Evolutionary conservation across 2,113 vertebrate genomes (phyloP).

Genomic region (Arvicanthis niloticus): DNA sequence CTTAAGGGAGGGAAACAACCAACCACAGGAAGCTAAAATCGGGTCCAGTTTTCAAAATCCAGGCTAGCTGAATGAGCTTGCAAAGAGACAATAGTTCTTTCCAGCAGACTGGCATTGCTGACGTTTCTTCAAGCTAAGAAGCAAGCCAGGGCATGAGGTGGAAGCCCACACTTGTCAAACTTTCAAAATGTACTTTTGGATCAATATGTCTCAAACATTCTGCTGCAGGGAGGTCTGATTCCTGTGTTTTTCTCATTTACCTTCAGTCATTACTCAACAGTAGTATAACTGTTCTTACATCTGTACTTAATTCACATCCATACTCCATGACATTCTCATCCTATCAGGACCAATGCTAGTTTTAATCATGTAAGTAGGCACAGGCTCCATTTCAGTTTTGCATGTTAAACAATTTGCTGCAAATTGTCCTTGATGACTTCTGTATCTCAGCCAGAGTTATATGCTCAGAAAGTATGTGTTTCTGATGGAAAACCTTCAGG

Average conservation of each 20-base stretch:
- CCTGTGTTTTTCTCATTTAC: conserved; percentile 17
- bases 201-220: not conserved
- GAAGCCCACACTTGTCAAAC: not conserved
- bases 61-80: not conserved
- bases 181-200: not conserved
- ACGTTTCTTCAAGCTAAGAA: not conserved
- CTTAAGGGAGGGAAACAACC: not conserved
- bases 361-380: not conserved
- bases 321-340: not conserved
- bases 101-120: not conserved
- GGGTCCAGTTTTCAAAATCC: not conserved
- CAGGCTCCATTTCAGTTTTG: not conserved
- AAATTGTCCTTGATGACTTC: not conserved
- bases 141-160: not conserved
- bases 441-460: not conserved
- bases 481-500: not conserved
- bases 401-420: not conserved
- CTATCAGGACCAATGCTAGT: not conserved
- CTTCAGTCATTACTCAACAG: not conserved
- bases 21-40: not conserved
- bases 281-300: not conserved
- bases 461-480: not conserved
- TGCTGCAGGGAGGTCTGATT: not conserved
- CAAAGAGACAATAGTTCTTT: not conserved
- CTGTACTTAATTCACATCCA: not conserved